Evolutionary conservation across 2,888 invertebrate species (phyloP).

Genomic region (Drosophila nr. perissopoda): DNA sequence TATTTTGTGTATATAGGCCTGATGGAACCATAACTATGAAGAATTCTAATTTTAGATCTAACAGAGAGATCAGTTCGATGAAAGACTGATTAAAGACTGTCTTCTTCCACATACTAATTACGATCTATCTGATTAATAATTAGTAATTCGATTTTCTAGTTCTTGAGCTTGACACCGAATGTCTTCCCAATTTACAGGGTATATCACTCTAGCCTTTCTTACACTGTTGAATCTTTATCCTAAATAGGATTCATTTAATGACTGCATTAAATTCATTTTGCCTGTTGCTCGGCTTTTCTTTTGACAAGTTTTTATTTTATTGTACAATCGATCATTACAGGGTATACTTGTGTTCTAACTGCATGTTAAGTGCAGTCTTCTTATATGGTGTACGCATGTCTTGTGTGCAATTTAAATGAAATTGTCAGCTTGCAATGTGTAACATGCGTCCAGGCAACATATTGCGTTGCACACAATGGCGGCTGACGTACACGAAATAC

Average conservation of each 20-base stretch:
- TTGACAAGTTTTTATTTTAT: not conserved
- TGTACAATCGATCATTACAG: not conserved
- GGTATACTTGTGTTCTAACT: conserved; percentile 4
- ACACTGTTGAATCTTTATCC: not conserved
- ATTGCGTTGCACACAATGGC: conserved; percentile 70
- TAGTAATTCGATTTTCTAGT: not conserved
- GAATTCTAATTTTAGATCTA: not conserved
- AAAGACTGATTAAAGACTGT: not conserved
- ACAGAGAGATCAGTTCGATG: not conserved
- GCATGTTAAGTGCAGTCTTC: not conserved
- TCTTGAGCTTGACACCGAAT: not conserved
- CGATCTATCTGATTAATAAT: not conserved
- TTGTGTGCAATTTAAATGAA: conserved; percentile 79
- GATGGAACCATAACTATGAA: not conserved
- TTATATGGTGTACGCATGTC: conserved; percentile 47
- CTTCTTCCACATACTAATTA: not conserved
- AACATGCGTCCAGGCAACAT: conserved; percentile 78
- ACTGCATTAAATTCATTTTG: not conserved
- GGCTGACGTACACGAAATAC: conserved; percentile 48
- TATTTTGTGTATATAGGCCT: not conserved
- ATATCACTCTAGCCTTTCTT: not conserved
- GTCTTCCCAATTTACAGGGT: not conserved
- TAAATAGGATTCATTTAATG: not conserved
- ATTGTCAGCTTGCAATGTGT: conserved; percentile 81
- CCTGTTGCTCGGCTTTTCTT: fast-evolving